Evolutionary conservation across 1,140 invertebrate genomes (phyloP).

Genomic region (Lucilia sericata): DNA sequence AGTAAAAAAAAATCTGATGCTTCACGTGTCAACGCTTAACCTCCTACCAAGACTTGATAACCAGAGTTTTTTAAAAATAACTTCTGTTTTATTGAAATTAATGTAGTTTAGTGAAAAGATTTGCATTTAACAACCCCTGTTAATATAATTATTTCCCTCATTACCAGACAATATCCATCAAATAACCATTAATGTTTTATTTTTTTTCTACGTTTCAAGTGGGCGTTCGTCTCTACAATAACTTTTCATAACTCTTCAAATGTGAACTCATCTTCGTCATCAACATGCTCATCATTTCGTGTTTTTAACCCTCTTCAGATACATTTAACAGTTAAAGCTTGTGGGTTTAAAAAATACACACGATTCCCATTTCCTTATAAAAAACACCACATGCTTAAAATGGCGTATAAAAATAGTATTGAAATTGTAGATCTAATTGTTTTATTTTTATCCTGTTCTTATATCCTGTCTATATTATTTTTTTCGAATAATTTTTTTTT

Average conservation of each 20-base stretch:
- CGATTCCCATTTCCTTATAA: neutral
- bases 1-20: neutral
- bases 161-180: slow-evolving; percentile 27
- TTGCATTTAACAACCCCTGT: neutral
- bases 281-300: slow-evolving; percentile 6
- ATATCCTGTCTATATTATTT: slow-evolving; percentile 10
- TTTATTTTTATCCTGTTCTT: slow-evolving; percentile 34
- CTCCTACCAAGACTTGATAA: slow-evolving; percentile 20
- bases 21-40: slow-evolving; percentile 50
- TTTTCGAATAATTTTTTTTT: neutral
- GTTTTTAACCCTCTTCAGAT: neutral
- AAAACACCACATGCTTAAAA: neutral
- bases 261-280: neutral
- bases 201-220: neutral
- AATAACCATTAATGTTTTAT: neutral
- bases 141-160: slow-evolving; percentile 25
- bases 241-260: neutral
- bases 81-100: neutral
- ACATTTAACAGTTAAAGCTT: neutral
- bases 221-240: slow-evolving; percentile 35
- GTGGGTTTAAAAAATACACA: neutral
- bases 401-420: slow-evolving; percentile 30
- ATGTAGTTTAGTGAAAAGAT: neutral
- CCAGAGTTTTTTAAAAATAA: slow-evolving; percentile 9
- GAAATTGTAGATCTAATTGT: neutral